Evolutionary conservation across 2,797 vertebrate genomes (phyloP), one percentile per base, ranked within the genome.

Genomic region (Masticophis lateralis): DNA sequence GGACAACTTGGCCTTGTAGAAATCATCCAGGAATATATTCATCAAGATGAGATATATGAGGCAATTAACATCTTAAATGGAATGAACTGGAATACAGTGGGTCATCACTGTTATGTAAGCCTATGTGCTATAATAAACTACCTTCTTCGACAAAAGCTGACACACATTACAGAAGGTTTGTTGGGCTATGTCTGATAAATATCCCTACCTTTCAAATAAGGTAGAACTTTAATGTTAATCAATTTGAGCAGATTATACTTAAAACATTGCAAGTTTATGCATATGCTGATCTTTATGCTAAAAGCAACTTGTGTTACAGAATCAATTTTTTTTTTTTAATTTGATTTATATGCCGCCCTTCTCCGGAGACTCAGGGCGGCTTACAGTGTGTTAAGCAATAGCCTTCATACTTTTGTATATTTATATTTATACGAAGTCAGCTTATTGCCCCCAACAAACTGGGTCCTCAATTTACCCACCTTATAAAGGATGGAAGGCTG

Each of bases 21-120:
- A 96, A 94, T 99, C 90, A 97, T 99, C 94, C 98, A 98, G 94
- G 98, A 99, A 93, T 97, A 99, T 63, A 96, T 99, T 95, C 97
- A 97, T 69, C 98, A 97, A 2, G 98, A 97, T 9, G 98, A 99
- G 96, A 97, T 98, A 89, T 96, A 92, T 1, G 98, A 98, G 93
- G 99, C 99, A 0, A 94, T 99, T 95, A 98, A 98, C 87, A 96
- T 99, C 96, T 97, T 99, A 95, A 98, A 97, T 94, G 98, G 98
- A 96, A 98, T 99, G 98, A 98, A 99, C 97, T 99, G 99, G 99
- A 98, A 98, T 97, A 97, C 94, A 0, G 96, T 97, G 97, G 99
- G 98, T 90, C 97, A 94, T 2, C 98, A 98, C 93, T 99, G 98
- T 96, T 99, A 98, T 91, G 86, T 98, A 88, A 97, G 98, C 95